Base-by-base conservation (phyloP, 2,888 invertebrate species). In the Andrena dorsata region DNA sequence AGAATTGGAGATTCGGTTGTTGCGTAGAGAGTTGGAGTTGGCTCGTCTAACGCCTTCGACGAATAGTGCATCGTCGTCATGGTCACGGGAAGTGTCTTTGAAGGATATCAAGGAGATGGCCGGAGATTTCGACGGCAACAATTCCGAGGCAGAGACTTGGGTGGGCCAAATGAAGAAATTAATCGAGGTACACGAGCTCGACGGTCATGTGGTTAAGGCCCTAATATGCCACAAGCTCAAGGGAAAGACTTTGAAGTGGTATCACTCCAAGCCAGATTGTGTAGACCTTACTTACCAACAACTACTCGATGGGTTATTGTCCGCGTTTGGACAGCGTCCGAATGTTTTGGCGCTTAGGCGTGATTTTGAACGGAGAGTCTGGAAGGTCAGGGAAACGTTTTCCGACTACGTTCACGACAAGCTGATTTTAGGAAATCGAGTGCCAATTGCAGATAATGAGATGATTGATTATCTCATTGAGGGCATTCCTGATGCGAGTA, bases 381-480 rank as follows among this genome's bases (percentile, higher is more conserved):
- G 65, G 65, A 23, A 7, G 1, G n/a, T 10, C 6, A 23, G 2
- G 30, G 65, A 66, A 30, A 8, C 49, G 26, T 51, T 66, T 23
- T 16, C 13, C 1, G 65, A 66, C 6, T 66, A 51, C 28, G 23
- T n/a, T 13, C 65, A 66, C 1, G 51, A 66, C 1, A 66, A 66
- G 1, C 0, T 66, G 1, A 1, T 51, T 8, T 28, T 66, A 1
- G 65, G 47, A n/a, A 66, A 49, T 51, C 28, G 49, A 13, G 49
- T 66, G 26, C 65, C 65, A 8, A 51, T 66, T 1, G 13, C 26
- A 23, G 16, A 20, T 0, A 41, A 23, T 2, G 65, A 66, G 13
- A 49, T 66, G 13, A 28, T 66, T 2, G 51, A 66, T 20, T 66
- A 66, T 28, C 4, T 66, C 5, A 66, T 66, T 10, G 51, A 66